Evolutionary conservation across 2,797 vertebrate genomes (phyloP), one percentile per base, ranked within the genome.

Genomic region (Yasuhikotakia modesta): DNA sequence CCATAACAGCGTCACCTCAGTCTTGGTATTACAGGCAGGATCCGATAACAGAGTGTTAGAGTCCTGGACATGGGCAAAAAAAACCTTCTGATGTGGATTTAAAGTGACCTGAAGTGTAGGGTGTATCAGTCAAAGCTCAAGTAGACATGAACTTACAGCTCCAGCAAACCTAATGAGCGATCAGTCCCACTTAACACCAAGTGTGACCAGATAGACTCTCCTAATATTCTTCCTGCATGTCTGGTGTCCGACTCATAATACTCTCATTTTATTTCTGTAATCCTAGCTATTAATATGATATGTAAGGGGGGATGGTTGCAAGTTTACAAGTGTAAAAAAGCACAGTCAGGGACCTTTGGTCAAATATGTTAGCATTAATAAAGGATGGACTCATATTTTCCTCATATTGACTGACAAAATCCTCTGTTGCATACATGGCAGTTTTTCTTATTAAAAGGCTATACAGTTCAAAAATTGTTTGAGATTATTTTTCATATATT

Each of bases 111-210:
- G 70, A 78, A 83, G 80, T 85, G 87, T 81, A 85, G 52, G 82
- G 84, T 84, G 30, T 91, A 92, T 93, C 90, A 90, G 89, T 87
- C 70, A 73, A 16, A 88, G 84, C 87, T 85, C 79, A 84, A 87
- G 74, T 87, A 89, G 88, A 90, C 89, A 85, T 43, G 32, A 88
- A 90, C 88, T 92, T 88, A 92, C 24, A 83, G 90, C 90, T 86
- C 89, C 88, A 86, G 89, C 84, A 79, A 82, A 92, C 87, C 86
- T 92, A 92, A 92, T 91, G 91, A 92, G 92, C 84, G 82, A 87
- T 90, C 85, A 89, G 88, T 89, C 87, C 90, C 90, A 92, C 92
- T 92, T 93, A 93, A 91, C 86, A 87, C 89, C 87, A 88, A 92
- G 90, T 91, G 90, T 87, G 87, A 87, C 82, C 85, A 91, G 91